Conservation (phyloP, 1,140 invertebrate species). For the Panulirus ornatus region DNA sequence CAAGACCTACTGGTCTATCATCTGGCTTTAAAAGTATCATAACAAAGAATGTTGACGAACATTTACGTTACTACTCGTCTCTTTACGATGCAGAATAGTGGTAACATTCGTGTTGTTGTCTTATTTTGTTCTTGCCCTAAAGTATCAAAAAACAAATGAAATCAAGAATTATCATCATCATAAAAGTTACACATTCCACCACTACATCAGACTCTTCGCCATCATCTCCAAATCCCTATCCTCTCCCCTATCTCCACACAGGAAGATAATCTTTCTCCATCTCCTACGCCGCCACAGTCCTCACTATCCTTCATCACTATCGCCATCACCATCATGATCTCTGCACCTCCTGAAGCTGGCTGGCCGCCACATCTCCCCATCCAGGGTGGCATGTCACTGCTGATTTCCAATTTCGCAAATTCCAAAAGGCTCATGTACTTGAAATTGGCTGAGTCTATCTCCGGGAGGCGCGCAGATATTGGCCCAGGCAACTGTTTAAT, state of each 20-base stretch:
- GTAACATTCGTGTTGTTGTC: too few relatives aligned
- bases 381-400: not conserved
- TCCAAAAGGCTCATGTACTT: not conserved
- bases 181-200: too few relatives aligned
- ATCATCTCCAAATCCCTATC: not conserved
- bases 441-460: not conserved
- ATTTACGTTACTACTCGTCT: too few relatives aligned
- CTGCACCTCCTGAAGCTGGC: not conserved
- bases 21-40: too few relatives aligned
- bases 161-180: not conserved
- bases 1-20: too few relatives aligned
- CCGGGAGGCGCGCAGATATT: not conserved
- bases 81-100: too few relatives aligned
- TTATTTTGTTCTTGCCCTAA: too few relatives aligned
- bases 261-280: too few relatives aligned
- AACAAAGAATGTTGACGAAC: too few relatives aligned
- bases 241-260: not conserved
- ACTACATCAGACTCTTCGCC: too few relatives aligned
- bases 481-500: not conserved
- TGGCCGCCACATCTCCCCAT: not conserved
- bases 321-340: not conserved
- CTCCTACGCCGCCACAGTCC: not conserved
- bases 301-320: not conserved
- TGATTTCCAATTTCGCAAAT: conserved; percentile 4
- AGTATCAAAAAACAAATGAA: too few relatives aligned